Conservation (phyloP, 2,888 invertebrate species). For the Cephus sareptanus region DNA sequence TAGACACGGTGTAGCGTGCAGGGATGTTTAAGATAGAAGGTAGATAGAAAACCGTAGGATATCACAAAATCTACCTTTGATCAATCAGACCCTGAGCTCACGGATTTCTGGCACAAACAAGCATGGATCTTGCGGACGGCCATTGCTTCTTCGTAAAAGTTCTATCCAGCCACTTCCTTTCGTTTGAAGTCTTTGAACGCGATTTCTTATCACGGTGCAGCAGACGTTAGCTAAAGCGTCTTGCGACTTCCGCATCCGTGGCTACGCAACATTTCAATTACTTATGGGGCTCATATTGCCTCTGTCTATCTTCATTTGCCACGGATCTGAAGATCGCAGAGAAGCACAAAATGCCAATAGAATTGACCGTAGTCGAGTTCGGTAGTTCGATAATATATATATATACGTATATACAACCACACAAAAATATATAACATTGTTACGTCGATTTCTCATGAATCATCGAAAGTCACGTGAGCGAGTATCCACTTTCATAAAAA, state of each 20-base stretch:
- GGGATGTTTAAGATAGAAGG: neutral
- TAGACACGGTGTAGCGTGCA: neutral
- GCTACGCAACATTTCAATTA: constrained; percentile 5
- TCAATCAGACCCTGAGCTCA: neutral
- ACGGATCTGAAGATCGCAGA: no score
- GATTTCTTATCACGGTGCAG: constrained; percentile 1
- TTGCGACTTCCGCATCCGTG: neutral
- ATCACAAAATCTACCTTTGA: constrained; percentile 3
- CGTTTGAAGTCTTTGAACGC: constrained; percentile 6
- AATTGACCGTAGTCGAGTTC: no score
- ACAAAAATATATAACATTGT: no score
- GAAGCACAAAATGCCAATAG: no score
- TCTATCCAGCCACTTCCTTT: neutral
- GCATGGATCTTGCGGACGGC: no score
- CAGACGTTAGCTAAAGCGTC: neutral
- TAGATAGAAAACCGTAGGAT: neutral
- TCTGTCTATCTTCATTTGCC: neutral
- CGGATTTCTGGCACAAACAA: no score
- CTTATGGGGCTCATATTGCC: neutral
- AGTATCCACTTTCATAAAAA: no score
- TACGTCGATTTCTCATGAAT: no score
- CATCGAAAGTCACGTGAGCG: no score
- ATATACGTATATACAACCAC: no score
- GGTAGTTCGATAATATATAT: no score
- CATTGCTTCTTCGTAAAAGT: no score